Conservation (phyloP, 1,140 invertebrate species). For the Plectrocnemia conspersa region DNA sequence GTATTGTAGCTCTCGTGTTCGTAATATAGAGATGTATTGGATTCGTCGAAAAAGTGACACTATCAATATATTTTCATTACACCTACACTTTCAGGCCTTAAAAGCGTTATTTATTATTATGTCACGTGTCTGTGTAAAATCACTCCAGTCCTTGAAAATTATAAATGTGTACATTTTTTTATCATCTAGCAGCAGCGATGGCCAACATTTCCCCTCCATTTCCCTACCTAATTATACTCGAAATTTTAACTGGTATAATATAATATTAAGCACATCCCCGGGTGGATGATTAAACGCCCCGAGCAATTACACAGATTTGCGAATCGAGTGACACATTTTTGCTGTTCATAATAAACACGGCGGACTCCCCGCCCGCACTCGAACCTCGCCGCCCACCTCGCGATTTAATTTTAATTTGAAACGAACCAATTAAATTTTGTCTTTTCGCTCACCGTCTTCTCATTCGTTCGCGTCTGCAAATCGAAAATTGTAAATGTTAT, state of each 20-base stretch:
- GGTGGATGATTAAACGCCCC: background rate
- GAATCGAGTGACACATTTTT: conserved; percentile 2
- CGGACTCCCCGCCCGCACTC: background rate
- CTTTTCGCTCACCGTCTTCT: conserved; percentile 9
- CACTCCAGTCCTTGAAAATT: no score
- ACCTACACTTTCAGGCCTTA: no score
- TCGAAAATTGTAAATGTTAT: no score
- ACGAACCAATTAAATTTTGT: conserved; percentile 14
- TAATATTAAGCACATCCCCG: background rate
- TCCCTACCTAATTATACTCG: background rate
- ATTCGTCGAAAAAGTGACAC: no score
- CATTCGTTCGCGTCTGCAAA: no score
- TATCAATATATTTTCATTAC: no score
- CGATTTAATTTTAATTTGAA: conserved; percentile 18
- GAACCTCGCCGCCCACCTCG: background rate
- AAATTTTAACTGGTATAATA: background rate
- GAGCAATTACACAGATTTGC: conserved; percentile 4
- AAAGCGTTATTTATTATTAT: no score
- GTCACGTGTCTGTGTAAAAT: no score
- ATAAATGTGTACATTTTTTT: no score
- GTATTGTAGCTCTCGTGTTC: no score
- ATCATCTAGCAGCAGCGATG: no score
- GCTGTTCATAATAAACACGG: conserved; percentile 1
- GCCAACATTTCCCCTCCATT: background rate
- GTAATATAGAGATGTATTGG: no score